phyloP scores from a whole-genome alignment of 1,140 invertebrate species.

The Cardiocondyla obscurior region DNA sequence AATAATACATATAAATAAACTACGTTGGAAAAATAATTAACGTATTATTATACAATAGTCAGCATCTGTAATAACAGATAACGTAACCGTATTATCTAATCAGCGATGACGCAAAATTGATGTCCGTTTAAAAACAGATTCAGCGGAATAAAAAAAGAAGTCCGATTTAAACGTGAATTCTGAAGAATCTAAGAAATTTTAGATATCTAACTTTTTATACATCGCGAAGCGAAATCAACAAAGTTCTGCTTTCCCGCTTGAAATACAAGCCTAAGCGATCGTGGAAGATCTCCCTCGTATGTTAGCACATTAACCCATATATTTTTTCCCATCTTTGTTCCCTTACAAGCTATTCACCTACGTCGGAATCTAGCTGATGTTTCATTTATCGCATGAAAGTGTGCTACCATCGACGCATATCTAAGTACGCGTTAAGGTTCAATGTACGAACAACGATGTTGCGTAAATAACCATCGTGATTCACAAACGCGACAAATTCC shows the following conservation, averaged over 20 bases:
- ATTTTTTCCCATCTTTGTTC: slow-evolving; percentile 45
- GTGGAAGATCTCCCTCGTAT: background rate
- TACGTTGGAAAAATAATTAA: slow-evolving; percentile 10
- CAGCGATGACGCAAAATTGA: slow-evolving; percentile 26
- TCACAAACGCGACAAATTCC: background rate
- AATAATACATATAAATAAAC: background rate
- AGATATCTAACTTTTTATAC: background rate
- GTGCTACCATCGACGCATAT: slow-evolving; percentile 12
- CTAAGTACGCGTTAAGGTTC: slow-evolving; percentile 9
- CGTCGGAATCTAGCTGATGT: slow-evolving; percentile 22
- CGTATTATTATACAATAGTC: background rate
- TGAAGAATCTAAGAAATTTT: background rate
- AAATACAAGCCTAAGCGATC: slow-evolving; percentile 4
- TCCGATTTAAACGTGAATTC: background rate
- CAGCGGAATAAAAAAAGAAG: slow-evolving; percentile 1
- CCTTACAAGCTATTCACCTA: slow-evolving; percentile 13
- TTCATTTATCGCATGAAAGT: slow-evolving; percentile 36
- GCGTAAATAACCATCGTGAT: background rate
- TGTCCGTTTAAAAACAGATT: slow-evolving; percentile 22
- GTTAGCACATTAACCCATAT: slow-evolving; percentile 32
- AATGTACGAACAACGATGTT: slow-evolving; percentile 2
- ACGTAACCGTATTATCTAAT: slow-evolving; percentile 63
- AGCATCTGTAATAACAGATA: slow-evolving; percentile 33
- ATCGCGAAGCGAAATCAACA: background rate
- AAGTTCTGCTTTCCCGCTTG: background rate